Conservation (phyloP, 2,797 vertebrate species). For the Cirrhinus molitorella region DNA sequence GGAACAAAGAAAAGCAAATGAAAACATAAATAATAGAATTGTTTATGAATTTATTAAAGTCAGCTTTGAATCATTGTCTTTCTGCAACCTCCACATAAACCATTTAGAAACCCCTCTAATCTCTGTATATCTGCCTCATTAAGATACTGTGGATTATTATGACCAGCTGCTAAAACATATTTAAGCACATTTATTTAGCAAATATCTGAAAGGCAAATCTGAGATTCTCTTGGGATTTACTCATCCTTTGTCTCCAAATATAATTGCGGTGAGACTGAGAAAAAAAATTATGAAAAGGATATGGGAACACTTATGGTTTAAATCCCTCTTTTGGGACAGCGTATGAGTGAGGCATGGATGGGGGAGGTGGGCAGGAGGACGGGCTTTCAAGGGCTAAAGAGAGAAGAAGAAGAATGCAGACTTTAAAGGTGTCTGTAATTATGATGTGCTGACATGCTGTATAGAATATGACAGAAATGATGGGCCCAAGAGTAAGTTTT, state of each 20-base stretch:
- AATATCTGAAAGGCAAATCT: slow-evolving; percentile 21
- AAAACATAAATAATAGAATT: not conserved
- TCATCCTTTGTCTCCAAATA: slow-evolving; percentile 23
- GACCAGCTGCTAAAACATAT: slow-evolving; percentile 35
- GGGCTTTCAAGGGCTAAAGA: slow-evolving; percentile 19
- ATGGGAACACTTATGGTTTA: not conserved
- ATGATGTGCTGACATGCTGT: not conserved
- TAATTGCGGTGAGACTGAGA: not conserved
- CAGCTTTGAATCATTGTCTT: not conserved
- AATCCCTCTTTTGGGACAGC: not conserved
- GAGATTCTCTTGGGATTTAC: not conserved
- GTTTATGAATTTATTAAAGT: not conserved
- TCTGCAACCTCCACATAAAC: not conserved
- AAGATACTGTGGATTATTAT: slow-evolving; percentile 17
- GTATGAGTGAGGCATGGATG: not conserved
- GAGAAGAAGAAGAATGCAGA: slow-evolving; percentile 16
- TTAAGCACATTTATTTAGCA: slow-evolving; percentile 30
- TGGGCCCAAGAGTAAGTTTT: not conserved
- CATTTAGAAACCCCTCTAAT: not conserved
- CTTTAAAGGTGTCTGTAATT: slow-evolving; percentile 18
- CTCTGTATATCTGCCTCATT: slow-evolving; percentile 17
- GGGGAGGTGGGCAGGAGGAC: not conserved
- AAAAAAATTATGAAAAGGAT: not conserved
- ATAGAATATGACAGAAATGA: not conserved
- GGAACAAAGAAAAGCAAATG: not conserved